Evolutionary conservation across 2,797 vertebrate genomes (phyloP), one percentile per base, ranked within the genome.

Genomic region (Pogonophryne albipinna): DNA sequence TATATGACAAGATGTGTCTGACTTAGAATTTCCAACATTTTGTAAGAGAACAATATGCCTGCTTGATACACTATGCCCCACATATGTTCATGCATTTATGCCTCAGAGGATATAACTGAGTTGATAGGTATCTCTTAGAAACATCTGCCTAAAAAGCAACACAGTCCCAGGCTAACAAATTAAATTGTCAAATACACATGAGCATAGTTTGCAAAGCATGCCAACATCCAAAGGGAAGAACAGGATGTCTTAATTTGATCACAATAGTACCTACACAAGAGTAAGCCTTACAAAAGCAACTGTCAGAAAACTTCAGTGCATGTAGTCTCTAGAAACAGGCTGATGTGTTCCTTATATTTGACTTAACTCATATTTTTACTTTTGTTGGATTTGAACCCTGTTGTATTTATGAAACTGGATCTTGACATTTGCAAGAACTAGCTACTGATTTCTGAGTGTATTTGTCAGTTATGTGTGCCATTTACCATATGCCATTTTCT

Each of bases 11-110:
- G 56, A 9, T 56, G 34, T 3, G 19, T 69, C 11, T 66, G 58
- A 75, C 56, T 73, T 69, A 41, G 38, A 59, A 58, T 86, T 78
- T 60, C 50, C 63, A 61, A 34, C 31, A 73, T 77, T 83, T 59
- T 72, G 53, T 27, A 38, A 10, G 47, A 71, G 44, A 61, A 67
- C 64, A 38, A 15, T 50, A 17, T 69, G 52, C 47, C 60, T 61
- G 47, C 51, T 64, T 68, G 44, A 60, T 70, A 66, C 63, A 46
- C 59, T 58, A 64, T 59, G 65, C 52, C 6, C 67, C 69, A 90
- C 89, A 91, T 90, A 84, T 91, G 90, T 74, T 88, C 76, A 64
- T 86, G 85, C 64, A 74, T 90, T 87, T 74, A 78, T 84, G 80
- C 78, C 87, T 85, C 71, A 66, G 79, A 90, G 78, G 79, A 87